Evolutionary conservation across 2,113 vertebrate species (phyloP).

Genomic region (Dipodomys merriami): DNA sequence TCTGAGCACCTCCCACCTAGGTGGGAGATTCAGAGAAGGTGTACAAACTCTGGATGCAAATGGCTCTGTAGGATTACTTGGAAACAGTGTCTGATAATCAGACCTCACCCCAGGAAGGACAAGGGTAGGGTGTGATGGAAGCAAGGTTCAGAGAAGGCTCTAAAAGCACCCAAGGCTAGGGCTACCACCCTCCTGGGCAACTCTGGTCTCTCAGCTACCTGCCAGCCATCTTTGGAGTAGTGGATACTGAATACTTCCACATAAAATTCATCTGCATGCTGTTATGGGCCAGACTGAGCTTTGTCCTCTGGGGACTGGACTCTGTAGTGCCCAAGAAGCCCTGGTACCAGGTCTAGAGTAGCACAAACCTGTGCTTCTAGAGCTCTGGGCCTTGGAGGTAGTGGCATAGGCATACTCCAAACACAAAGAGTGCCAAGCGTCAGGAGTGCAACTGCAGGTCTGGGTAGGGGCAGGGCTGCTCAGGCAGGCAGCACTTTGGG

Average conservation of each 20-base stretch:
- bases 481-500: neutral
- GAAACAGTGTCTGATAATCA: neutral
- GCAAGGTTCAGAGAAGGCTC: fast-evolving
- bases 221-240: too few species aligned
- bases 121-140: too few species aligned
- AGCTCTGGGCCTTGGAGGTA: neutral
- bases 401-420: neutral
- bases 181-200: neutral
- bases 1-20: neutral
- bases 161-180: neutral
- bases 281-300: neutral
- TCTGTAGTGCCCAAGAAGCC: neutral
- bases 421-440: too few species aligned
- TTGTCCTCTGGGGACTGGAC: neutral
- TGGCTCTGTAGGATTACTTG: neutral
- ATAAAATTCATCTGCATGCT: neutral
- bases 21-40: too few species aligned
- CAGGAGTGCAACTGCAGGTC: neutral
- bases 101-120: neutral
- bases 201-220: neutral
- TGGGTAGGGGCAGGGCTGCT: neutral
- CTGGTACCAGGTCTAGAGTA: neutral
- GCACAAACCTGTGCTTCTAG: neutral
- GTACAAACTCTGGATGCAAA: neutral
- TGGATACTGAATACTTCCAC: neutral